Base-by-base conservation (phyloP, 2,888 invertebrate genomes). In the Halocaridina rubra region DNA sequence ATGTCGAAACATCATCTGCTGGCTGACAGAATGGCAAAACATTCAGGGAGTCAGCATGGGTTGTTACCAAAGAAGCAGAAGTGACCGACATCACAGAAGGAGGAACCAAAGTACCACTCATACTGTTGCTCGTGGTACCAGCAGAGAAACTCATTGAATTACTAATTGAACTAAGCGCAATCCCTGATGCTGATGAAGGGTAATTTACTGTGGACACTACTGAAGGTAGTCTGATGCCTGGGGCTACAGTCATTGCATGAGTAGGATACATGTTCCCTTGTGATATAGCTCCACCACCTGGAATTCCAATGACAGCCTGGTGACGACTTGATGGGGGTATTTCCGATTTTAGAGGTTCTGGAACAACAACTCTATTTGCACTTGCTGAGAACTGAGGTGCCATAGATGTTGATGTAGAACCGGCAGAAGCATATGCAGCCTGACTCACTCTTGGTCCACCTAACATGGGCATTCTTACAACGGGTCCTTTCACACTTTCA, bases 241-340 rank as follows among this genome's bases (percentile, higher is more conserved):
- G 77, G 30, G 69, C 81, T 19, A 81, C 81, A 69, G 80, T 76
- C 24, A 88, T 81, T 59, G 80, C 69, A 24, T 84, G 84, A 59
- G 80, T 86, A n/a, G 84, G 84, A 30, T 88, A 88, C 27, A 22
- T 81, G n/a, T 78, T 79, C 33, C 86, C 86, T 13, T 85, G 86
- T 7, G 74, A 71, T n/a, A 88, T 88, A 16, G 88, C 85, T 13
- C 88, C 87, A 24, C 89, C 89, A n/a, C 90, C 90, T 2, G 90
- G 88, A 59, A 90, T 88, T 19, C 89, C 90, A 29, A 90, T 89
- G 59, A 91, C 90, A 2, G 90, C 89, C 81, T 90, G 91, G 85
- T 91, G 90, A 24, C 90, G 88, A 80, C 90, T 90, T 16, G 91
- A 90, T 33, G 90, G 89, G 39, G 91, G 89, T 67, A 90, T 89